Percentiles rank a stretch among this genome's conserved stretches.
Conservation (phyloP, 2,797 vertebrate species). For the Octomys mimax region DNA sequence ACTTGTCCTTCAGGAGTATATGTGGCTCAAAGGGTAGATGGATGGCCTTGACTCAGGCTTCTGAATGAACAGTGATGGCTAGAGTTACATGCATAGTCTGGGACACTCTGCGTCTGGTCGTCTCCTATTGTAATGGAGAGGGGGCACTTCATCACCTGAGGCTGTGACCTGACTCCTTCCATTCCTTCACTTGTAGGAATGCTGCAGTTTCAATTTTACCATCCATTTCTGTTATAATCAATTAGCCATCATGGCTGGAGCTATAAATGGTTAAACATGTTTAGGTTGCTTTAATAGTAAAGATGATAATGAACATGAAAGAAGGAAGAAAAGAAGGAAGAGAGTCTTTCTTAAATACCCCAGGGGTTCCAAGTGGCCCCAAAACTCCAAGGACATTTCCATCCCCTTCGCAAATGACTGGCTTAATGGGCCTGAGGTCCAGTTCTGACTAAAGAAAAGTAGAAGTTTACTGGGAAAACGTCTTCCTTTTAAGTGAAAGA, state of each 20-base stretch:
- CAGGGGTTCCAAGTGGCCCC: not conserved
- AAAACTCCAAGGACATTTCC: not conserved
- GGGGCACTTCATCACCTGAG: not conserved
- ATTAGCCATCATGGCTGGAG: not conserved
- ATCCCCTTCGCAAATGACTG: not conserved
- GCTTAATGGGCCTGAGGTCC: not conserved
- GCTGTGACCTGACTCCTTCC: not conserved
- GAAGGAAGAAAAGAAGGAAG: not conserved
- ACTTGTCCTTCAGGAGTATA: not conserved
- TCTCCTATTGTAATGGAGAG: not conserved
- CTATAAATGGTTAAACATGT: not conserved
- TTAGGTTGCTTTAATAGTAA: not conserved
- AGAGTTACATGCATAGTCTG: not conserved
- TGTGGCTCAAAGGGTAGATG: not conserved
- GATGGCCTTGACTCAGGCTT: not conserved
- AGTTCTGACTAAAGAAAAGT: not conserved
- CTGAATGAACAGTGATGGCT: not conserved
- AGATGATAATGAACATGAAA: not conserved
- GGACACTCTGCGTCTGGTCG: not conserved
- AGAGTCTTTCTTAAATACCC: not conserved
- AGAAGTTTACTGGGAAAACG: conserved; percentile 19
- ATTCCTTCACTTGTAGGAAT: not conserved
- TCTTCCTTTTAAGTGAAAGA: conserved; percentile 39
- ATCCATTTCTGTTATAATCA: not conserved
- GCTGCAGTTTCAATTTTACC: not conserved